Conservation (phyloP, 2,888 invertebrate species). For the Miltochrista miniata region DNA sequence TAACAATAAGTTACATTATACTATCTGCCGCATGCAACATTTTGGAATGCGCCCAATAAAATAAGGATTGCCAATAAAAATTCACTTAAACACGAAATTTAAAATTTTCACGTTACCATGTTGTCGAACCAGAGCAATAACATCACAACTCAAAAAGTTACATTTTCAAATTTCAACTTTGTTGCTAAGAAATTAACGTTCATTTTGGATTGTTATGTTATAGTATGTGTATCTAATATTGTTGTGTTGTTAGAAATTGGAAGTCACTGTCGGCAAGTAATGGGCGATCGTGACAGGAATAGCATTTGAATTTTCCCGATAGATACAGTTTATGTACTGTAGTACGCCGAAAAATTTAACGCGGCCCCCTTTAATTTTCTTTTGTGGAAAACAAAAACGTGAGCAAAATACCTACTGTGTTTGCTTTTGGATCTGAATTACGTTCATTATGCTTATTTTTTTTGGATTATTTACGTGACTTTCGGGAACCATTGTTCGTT, state of each 20-base stretch:
- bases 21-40: conserved; percentile 10
- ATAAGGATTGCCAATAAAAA: conserved; percentile 76
- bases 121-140: conserved; percentile 30
- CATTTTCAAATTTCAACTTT: conserved; percentile 25
- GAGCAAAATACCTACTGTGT: conserved; percentile 54
- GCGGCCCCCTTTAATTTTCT: conserved; percentile 65
- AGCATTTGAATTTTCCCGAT: conserved; percentile 68
- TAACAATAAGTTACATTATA: conserved; percentile 17
- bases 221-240: conserved; percentile 46
- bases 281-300: conserved; percentile 78
- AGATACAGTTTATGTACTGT: conserved; percentile 55
- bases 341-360: conserved; percentile 58
- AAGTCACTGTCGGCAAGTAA: conserved; percentile 83
- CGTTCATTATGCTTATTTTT: conserved; percentile 26
- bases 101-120: conserved; percentile 76
- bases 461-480: too few relatives aligned
- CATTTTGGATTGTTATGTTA: conserved; percentile 22
- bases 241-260: conserved; percentile 69
- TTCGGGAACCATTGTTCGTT: too few relatives aligned
- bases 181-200: conserved; percentile 12
- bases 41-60: conserved; percentile 55
- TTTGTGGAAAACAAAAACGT: conserved; percentile 61
- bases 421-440: conserved; percentile 25
- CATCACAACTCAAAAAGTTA: conserved; percentile 21
- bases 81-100: conserved; percentile 82